Evolutionary conservation across 2,113 vertebrate genomes (phyloP).

Genomic region (Stegostoma tigrinum): DNA sequence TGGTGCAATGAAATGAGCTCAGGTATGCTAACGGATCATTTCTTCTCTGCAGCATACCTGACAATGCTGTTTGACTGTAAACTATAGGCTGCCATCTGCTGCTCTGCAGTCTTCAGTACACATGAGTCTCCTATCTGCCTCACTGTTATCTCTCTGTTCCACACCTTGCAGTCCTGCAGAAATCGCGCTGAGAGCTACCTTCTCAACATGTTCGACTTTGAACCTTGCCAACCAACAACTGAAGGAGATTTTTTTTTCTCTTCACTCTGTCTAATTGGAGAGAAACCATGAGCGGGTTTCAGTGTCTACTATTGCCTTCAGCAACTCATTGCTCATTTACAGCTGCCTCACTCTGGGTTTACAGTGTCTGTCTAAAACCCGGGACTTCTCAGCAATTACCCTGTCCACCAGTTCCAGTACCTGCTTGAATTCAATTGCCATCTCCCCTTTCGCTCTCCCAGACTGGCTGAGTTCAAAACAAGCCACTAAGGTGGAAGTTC

Average conservation of each 20-base stretch:
- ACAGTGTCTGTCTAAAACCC: not conserved
- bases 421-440: not conserved
- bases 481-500: not conserved
- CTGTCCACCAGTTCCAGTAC: not conserved
- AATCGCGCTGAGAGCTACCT: not conserved
- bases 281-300: not conserved
- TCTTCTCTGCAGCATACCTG: not conserved
- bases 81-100: not conserved
- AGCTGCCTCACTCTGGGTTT: not conserved
- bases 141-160: not conserved
- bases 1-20: not conserved
- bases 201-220: not conserved
- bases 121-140: not conserved
- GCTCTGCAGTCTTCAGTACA: not conserved
- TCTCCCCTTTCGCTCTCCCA: not conserved
- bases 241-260: not conserved
- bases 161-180: not conserved
- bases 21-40: not conserved
- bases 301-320: not conserved
- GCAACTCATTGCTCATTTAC: not conserved
- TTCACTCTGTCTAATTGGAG: not conserved
- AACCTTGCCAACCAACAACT: not conserved
- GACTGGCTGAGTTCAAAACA: not conserved
- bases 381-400: not conserved
- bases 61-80: not conserved